Evolutionary conservation across 2,888 invertebrate species (phyloP), one percentile per base, ranked within the genome.

Genomic region (Meta bourneti): DNA sequence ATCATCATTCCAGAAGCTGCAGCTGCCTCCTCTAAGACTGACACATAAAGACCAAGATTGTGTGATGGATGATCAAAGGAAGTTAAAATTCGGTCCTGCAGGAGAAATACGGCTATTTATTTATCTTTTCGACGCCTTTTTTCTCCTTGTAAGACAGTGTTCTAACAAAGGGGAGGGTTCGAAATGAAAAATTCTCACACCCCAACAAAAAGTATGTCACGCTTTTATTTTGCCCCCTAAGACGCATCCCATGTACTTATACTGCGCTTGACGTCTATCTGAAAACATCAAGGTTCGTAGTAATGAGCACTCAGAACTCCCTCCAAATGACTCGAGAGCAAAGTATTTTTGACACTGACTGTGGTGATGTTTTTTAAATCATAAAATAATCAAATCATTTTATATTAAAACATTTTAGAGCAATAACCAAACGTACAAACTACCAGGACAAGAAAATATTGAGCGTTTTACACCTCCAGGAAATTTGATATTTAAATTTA

Each of bases 11-110:
- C 72, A 71, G 20, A 72, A 51, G 71, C 51, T 48, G 49, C 52
- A 34, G 75, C 86, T 70, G 70, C 72, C 72, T 79, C 87, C 34
- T 48, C 54, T 72, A 80, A 87, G 80, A 87, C 54, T 87, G 87
- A 87, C 87, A 87, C 72, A 87, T 80, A 87, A 87, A 87, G 72
- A 80, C 80, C 78, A 61, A 86, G 86, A 86, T 78, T 78, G 48
- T n/a, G 79, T 87, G 87, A 87, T 87, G 71, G 87, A 87, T 87
- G 87, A 74, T 54, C 19, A 20, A 20, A 49, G 74, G 71, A 87
- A 87, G 87, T 87, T 87, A 87, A 87, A 87, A 87, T 87, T 87
- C 87, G 79, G 77, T 20, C 78, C 48, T 71, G 75, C 54, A 48
- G 61, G 75, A 61, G 61, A 85, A 75, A 78, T 78, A 78, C 78